Percentiles rank a stretch among this genome's conserved stretches.
Evolutionary conservation across 1,140 invertebrate species (phyloP).

Genomic region (Drosophila pseudoananassae): DNA sequence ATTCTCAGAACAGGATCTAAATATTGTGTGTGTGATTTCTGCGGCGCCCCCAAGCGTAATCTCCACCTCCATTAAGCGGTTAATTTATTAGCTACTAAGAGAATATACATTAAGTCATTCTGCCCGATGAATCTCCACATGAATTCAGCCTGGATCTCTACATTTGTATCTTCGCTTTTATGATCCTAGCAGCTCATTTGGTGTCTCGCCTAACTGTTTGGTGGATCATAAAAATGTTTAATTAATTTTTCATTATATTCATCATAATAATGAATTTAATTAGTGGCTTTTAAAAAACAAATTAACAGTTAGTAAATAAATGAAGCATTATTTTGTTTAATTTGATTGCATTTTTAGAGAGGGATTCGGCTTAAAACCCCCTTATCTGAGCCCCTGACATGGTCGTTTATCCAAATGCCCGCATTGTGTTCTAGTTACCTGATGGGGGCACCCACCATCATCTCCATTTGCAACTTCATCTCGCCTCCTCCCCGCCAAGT

Average conservation of each 20-base stretch:
- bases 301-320: conserved; percentile 26
- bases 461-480: conserved; percentile 10
- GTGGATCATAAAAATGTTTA: conserved; percentile 58
- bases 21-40: conserved; percentile 14
- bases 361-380: no score
- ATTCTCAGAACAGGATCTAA: conserved; percentile 43
- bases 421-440: conserved; percentile 45
- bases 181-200: conserved; percentile 13
- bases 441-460: conserved; percentile 41
- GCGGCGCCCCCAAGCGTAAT: conserved; percentile 28
- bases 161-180: conserved; percentile 37
- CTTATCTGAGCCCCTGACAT: conserved; percentile 10
- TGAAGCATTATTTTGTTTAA: conserved; percentile 4
- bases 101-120: conserved; percentile 37
- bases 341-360: neutral
- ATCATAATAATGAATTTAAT: conserved; percentile 49
- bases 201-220: conserved; percentile 41
- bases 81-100: conserved; percentile 50
- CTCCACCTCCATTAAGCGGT: conserved; percentile 31
- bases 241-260: conserved; percentile 49
- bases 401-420: conserved; percentile 17
- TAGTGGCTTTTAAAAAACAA: conserved; percentile 48
- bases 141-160: conserved; percentile 12
- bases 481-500: conserved; percentile 5
- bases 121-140: conserved; percentile 23